Evolutionary conservation across 2,888 invertebrate genomes (phyloP).

Genomic region (Nomada fabriciana): DNA sequence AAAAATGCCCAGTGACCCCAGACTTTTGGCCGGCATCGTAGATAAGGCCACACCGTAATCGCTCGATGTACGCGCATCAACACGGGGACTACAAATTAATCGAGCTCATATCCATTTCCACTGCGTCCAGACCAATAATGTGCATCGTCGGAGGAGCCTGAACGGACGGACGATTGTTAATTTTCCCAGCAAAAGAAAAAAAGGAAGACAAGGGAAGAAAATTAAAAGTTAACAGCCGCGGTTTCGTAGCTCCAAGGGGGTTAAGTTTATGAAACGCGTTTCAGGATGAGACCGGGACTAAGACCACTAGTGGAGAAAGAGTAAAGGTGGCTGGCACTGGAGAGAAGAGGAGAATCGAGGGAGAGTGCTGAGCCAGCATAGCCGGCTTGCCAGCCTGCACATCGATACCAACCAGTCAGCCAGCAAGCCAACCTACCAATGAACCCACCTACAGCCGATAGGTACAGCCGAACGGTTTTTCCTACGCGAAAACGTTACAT

Average conservation of each 20-base stretch:
- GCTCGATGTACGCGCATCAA: no score
- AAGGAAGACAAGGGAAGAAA: slow-evolving; percentile 27
- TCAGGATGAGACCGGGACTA: slow-evolving; percentile 75
- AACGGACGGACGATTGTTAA: slow-evolving; percentile 20
- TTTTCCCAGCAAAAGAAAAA: slow-evolving; percentile 4
- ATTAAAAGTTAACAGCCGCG: slow-evolving; percentile 63
- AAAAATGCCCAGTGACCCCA: no score
- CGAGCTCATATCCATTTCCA: not conserved
- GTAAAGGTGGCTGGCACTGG: slow-evolving; percentile 67
- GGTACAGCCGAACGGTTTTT: slow-evolving; percentile 65
- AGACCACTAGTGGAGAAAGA: slow-evolving; percentile 68
- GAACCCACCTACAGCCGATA: slow-evolving; percentile 71
- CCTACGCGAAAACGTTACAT: slow-evolving; percentile 44
- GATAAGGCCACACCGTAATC: no score
- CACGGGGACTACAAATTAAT: not conserved
- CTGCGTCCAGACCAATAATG: not conserved
- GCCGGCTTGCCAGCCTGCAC: slow-evolving; percentile 81
- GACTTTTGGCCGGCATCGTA: no score
- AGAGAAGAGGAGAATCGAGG: slow-evolving; percentile 77
- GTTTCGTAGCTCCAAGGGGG: slow-evolving; percentile 55
- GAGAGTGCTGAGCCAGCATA: slow-evolving; percentile 84
- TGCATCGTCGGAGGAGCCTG: not conserved
- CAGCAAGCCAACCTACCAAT: slow-evolving; percentile 79
- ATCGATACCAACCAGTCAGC: slow-evolving; percentile 83
- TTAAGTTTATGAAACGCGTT: slow-evolving; percentile 77